Conservation (phyloP, 2,797 vertebrate species). For the Peromyscus aztecus region DNA sequence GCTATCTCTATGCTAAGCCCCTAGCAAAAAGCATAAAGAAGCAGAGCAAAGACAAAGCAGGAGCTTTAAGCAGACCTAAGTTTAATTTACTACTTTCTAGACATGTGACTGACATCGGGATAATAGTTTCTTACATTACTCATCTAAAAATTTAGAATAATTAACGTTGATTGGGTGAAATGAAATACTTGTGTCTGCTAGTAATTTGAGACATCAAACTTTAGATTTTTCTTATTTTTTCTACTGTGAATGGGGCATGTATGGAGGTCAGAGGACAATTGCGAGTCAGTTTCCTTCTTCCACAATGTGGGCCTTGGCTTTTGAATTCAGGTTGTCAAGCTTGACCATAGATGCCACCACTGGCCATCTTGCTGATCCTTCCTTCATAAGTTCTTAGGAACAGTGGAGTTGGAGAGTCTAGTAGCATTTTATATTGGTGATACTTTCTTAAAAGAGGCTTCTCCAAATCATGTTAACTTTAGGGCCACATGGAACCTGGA, state of each 20-base stretch:
- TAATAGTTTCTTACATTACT: constrained; percentile 22
- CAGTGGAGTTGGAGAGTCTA: not conserved
- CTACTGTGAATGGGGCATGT: not conserved
- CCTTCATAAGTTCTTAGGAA: not conserved
- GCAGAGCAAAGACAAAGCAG: not conserved
- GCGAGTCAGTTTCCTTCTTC: not conserved
- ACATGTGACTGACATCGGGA: not conserved
- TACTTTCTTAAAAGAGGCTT: constrained; percentile 10
- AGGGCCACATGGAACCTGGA: not conserved
- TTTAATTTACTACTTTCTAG: constrained; percentile 54
- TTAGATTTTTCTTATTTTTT: constrained; percentile 40
- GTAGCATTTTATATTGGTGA: constrained; percentile 41
- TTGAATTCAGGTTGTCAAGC: not conserved
- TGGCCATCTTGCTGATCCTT: not conserved
- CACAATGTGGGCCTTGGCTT: not conserved
- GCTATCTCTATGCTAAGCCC: not conserved
- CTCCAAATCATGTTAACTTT: not conserved
- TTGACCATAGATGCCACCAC: not conserved
- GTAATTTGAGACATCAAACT: constrained; percentile 39
- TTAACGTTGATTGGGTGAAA: not conserved
- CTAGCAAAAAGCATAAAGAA: constrained; percentile 16
- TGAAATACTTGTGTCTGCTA: constrained; percentile 37
- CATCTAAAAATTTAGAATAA: constrained; percentile 33
- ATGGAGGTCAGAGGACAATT: not conserved
- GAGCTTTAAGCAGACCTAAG: not conserved